Evolutionary conservation across 2,797 vertebrate species (phyloP), one percentile per base, ranked within the genome.

Genomic region (Sciurus vulgaris): DNA sequence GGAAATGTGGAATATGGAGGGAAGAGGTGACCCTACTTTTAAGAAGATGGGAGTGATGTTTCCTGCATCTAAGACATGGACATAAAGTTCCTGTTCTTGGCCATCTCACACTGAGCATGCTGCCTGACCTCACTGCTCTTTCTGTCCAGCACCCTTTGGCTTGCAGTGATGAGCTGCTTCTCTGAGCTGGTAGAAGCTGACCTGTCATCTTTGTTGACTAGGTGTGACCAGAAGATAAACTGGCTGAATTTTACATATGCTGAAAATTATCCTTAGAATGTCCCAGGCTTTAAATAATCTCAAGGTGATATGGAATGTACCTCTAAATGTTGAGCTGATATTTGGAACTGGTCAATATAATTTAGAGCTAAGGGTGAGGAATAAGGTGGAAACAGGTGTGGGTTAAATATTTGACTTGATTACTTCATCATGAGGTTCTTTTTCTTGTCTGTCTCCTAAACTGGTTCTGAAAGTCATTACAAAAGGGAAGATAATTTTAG

Each of bases 311-410:
- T 8, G 33, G 30, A 12, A 10, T 1, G 6, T 35, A 15, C 14
- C 20, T 91, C 67, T 82, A 51, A 91, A 87, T 91, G 18, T 67
- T 72, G 83, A 88, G n/a, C 30, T 78, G 78, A 51, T 89, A n/a
- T 86, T 95, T 96, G 67, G 51, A 87, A 67, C 73, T 59, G 56
- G 15, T 86, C 82, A 78, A n/a, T 73, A 20, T 41, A 17, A 33
- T 17, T 81, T 76, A 79, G 72, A 72, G 28, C n/a, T 12, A 28
- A 17, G 3, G 14, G 7, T 38, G 13, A 81, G 28, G 24, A 72
- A 69, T 13, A 79, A 84, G 11, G 51, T 15, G 9, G 51, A 35
- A 41, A 51, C 63, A 54, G 11, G 18, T 51, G 10, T 76, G 44
- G 26, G 35, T 11, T 95, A n/a, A 81, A 73, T 76, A 47, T 3